Base-by-base conservation (phyloP, 1,140 invertebrate genomes). In the Holcopasites calliopsidis region DNA sequence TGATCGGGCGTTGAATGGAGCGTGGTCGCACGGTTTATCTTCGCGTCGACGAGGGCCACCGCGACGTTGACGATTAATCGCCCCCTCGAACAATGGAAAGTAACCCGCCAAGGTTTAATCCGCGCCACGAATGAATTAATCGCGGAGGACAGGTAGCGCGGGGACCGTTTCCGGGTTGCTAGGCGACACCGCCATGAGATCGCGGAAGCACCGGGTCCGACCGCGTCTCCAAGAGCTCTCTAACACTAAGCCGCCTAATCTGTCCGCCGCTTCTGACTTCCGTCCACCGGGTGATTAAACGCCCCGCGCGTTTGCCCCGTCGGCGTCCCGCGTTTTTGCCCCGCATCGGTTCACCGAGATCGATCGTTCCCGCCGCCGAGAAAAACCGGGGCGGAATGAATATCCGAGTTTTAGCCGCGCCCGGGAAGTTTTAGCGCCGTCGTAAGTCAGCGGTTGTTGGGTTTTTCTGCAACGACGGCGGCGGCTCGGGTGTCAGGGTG, bases 51-150 rank as follows among this genome's bases (percentile, higher is more conserved):
- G 40, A 31, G 18, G 47, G 47, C 40, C 33, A 72, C 42, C 73
- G 78, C 57, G 73, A 70, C 77, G 72, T 74, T 79, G 80, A 82
- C 80, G 58, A 83, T 81, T 72, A 74, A 82, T 82, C 76, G 65
- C 57, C 47, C 49, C 28, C 33, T 68, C 77, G 72, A 73, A 73
- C 80, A 82, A 82, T 83, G 77, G 80, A 83, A 83, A 83, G 82
- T 83, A 83, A 82, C 65, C 64, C 35, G 73, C 75, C 73, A n/a
- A n/a, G 73, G 65, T 82, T 82, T 83, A 82, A 83, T 83, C 80
- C 71, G 76, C 72, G 74, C 58, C 78, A 61, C 61, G 76, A 83
- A 83, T 79, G 82, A 82, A 83, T 83, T 82, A 83, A 83, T 83
- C 82, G 80, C 57, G 58, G 23, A 65, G 74, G 72, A 66, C 65